Evolutionary conservation across 2,888 invertebrate genomes (phyloP).

Genomic region (Gasteruption jaculator): DNA sequence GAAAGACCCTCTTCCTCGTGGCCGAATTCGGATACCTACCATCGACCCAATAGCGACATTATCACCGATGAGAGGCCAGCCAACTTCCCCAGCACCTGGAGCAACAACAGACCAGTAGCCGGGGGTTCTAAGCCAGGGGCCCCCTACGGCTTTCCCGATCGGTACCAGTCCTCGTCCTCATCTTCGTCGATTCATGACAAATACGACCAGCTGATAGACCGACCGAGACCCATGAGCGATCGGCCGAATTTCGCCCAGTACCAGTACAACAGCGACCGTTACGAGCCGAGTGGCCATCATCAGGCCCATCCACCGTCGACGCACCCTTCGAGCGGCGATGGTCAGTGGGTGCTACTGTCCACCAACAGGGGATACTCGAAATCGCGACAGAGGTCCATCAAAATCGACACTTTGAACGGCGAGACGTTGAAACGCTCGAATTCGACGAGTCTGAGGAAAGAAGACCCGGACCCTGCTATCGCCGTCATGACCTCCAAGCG

Average conservation of each 20-base stretch:
- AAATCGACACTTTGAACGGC: constrained; percentile 34
- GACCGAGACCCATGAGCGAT: constrained; percentile 28
- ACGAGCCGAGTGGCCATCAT: constrained; percentile 1
- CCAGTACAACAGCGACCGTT: constrained; percentile 30
- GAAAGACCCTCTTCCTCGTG: constrained; percentile 51
- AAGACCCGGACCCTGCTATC: constrained; percentile 26
- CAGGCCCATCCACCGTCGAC: constrained; percentile 54
- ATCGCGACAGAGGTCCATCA: constrained; percentile 49
- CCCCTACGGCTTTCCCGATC: constrained; percentile 23
- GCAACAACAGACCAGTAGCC: constrained; percentile 34
- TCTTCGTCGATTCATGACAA: constrained; percentile 15
- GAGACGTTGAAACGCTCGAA: constrained; percentile 5
- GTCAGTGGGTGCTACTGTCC: constrained; percentile 73
- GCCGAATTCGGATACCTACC: constrained; percentile 39
- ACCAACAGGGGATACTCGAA: constrained; percentile 70
- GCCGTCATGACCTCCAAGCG: constrained; percentile 47
- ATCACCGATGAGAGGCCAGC: constrained; percentile 58
- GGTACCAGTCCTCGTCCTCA: constrained; percentile 22
- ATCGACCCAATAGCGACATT: constrained; percentile 49
- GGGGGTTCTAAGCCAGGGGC: constrained; percentile 18
- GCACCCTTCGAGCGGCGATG: constrained; percentile 65
- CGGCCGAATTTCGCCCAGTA: constrained; percentile 54
- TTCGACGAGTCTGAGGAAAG: constrained; percentile 6
- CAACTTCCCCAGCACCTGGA: constrained; percentile 52
- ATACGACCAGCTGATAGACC: constrained; percentile 29